phyloP scores from a whole-genome alignment of 2,113 vertebrate genomes.

The Gambusia affinis region DNA sequence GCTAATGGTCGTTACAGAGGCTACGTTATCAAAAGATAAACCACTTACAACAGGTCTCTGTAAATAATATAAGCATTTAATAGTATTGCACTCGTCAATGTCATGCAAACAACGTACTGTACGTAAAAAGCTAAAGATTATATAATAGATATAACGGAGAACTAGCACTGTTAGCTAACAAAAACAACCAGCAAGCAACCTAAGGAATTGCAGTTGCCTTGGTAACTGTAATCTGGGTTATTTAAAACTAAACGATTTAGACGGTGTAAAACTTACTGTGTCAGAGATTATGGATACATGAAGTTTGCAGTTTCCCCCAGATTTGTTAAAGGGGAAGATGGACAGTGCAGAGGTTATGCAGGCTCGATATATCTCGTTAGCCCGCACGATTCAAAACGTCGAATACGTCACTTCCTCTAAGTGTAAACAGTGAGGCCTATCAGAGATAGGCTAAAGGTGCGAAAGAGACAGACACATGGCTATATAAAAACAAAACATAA shows the following conservation, averaged over 20 bases:
- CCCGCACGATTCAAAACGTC: conserved; percentile 74
- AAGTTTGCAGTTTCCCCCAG: conserved; percentile 25
- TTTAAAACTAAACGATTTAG: neutral
- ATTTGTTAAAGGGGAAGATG: conserved; percentile 6
- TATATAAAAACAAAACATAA: neutral
- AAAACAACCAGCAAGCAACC: neutral
- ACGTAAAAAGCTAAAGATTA: neutral
- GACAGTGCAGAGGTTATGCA: conserved; percentile 1
- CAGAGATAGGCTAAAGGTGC: too few relatives aligned
- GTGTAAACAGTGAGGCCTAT: conserved; percentile 18
- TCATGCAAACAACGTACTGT: neutral
- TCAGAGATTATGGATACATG: conserved; percentile 49
- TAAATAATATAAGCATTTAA: neutral
- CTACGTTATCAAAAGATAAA: neutral
- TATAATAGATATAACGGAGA: neutral
- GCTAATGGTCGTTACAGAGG: conserved; percentile 10
- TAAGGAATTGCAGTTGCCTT: neutral
- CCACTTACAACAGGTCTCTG: neutral
- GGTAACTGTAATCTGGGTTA: neutral
- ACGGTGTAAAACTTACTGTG: conserved; percentile 37
- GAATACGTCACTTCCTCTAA: conserved; percentile 73
- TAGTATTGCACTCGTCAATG: neutral
- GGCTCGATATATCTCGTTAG: conserved; percentile 32
- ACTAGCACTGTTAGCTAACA: conserved; percentile 25
- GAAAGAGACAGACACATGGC: too few relatives aligned